These are phyloP conservation scores for Megaceryle torquata DNA, from an alignment of 2,113 vertebrate species.

Conservation along the genomic window DNA sequence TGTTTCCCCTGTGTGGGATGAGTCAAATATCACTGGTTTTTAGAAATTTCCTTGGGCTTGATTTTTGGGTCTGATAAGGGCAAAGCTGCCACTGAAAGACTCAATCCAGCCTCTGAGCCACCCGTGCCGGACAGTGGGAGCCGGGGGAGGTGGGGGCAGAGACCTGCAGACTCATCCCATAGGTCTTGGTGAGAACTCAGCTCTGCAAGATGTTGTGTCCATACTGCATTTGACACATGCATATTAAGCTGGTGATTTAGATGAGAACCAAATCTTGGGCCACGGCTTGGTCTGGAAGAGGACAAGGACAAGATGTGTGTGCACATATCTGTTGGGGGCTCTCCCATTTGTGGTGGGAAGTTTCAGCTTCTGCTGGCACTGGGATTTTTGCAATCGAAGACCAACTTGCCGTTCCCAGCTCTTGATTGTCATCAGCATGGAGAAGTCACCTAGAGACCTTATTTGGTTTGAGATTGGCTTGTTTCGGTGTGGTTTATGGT, in stretches of 20 bases:
- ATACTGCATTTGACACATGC: fast-evolving
- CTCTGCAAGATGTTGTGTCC: not conserved
- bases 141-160: not conserved
- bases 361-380: not conserved
- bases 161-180: not conserved
- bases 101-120: not conserved
- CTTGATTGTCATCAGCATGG: not conserved
- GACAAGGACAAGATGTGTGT: fast-evolving
- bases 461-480: not conserved
- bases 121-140: fast-evolving
- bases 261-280: not conserved
- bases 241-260: not conserved
- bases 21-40: slow-evolving; percentile 65
- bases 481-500: not conserved
- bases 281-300: fast-evolving
- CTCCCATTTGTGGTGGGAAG: not conserved
- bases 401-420: fast-evolving
- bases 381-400: not conserved
- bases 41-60: slow-evolving; percentile 59
- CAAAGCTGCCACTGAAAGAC: not conserved
- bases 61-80: slow-evolving; percentile 26
- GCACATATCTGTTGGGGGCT: fast-evolving
- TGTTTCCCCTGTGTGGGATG: slow-evolving; percentile 58
- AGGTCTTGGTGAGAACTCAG: fast-evolving
- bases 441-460: not conserved